A percentile compares a stretch with the other conserved stretches of the same genome.
Conservation (phyloP, 2,888 invertebrate genomes). For the Anticlea derivata region DNA sequence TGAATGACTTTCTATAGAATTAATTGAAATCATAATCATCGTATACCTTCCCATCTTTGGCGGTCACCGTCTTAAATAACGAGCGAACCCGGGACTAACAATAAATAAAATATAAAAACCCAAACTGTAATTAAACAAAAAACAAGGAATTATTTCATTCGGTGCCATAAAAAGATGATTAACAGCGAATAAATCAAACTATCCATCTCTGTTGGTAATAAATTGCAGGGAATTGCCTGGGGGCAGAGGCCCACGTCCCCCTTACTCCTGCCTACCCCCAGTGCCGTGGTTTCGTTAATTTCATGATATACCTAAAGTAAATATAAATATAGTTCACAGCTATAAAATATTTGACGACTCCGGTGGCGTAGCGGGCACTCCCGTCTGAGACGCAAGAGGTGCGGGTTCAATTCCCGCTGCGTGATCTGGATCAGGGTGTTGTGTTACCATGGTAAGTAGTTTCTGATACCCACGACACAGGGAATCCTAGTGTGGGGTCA, state of each 20-base stretch:
- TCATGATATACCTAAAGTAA: neutral
- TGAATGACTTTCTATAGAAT: too few species aligned
- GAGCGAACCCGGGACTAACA: conserved; percentile 1
- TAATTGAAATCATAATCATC: too few species aligned
- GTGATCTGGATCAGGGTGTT: too few species aligned
- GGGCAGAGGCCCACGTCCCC: conserved; percentile 21
- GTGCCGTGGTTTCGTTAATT: conserved; percentile 5
- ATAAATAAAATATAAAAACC: conserved; percentile 19
- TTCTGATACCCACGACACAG: too few species aligned
- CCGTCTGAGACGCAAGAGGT: too few species aligned
- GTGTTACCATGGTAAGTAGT: too few species aligned
- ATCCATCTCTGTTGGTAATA: conserved; percentile 56
- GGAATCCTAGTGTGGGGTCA: too few species aligned
- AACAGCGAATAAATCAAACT: conserved; percentile 63
- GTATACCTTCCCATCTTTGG: neutral
- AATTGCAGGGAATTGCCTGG: conserved; percentile 48
- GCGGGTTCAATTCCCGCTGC: too few species aligned
- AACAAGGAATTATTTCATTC: conserved; percentile 29
- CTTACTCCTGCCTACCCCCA: conserved; percentile 11
- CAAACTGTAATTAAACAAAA: conserved; percentile 28
- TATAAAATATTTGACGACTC: too few species aligned
- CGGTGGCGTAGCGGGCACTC: too few species aligned
- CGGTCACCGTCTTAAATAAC: neutral
- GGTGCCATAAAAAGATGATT: conserved; percentile 40
- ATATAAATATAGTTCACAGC: too few species aligned